Evolutionary conservation across 2,113 vertebrate species (phyloP), one percentile per base, ranked within the genome.

Genomic region (Rhagologus leucostigma): DNA sequence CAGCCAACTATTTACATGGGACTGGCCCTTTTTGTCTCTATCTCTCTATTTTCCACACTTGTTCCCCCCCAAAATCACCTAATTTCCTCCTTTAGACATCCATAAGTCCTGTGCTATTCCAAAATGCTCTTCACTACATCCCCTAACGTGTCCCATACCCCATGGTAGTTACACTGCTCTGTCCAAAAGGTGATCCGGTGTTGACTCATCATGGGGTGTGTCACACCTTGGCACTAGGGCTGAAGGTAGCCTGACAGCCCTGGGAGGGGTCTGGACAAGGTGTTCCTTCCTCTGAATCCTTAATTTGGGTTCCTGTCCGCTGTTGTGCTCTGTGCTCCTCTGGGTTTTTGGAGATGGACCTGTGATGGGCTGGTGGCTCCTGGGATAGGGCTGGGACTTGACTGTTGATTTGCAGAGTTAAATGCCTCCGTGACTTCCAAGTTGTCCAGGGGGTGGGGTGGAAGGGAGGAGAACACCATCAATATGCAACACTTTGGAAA

Each of bases 111-210:
- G 15, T 55, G 29, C 32, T 76, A 4, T 46, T 89, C 26, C n/a
- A 71, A 44, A 93, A 41, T 57, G 14, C 6, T 68, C 20, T 95
- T 76, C 22, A 27, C 17, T 46, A 7, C 15, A 49, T 39, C 33
- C 11, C 2, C 1, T 20, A 27, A 71, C 0, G 1, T 30, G 32
- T 49, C 37, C n/a, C 56, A 18, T 6, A 19, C 10, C 30, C 47
- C 10, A 10, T 16, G 16, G 33, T 27, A 41, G 37, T 49, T 53
- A 20, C 24, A 41, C 2, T 4, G 8, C 9, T 71, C 79, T 67
- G 32, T 41, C 35, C 39, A 29, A 79, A 83, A 67, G 21, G 7
- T 35, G 32, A 14, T 42, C 10, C 23, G 56, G 32, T 4, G 4
- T 32, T 47, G 16, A 33, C 10, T 50, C 4, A 2, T 11, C 3